phyloP scores from a whole-genome alignment of 2,113 vertebrate species.

The Asarcornis scutulata region DNA sequence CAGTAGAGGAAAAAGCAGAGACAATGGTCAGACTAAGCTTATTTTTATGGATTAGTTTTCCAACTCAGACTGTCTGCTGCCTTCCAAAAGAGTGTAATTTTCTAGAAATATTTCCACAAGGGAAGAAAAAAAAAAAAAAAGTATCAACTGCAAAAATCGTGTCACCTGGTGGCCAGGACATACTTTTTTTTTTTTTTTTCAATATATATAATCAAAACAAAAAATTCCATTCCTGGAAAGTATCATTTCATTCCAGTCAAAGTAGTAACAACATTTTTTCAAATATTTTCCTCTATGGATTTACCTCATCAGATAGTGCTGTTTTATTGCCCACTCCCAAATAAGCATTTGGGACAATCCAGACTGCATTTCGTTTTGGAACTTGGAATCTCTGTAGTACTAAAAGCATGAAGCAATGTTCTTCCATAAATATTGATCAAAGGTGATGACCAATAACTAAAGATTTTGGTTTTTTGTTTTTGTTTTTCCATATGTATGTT shows the following conservation, averaged over 20 bases:
- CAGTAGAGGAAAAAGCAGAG: background rate
- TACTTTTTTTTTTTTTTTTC: background rate
- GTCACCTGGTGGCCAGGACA: background rate
- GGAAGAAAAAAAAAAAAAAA: background rate
- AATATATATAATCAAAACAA: background rate
- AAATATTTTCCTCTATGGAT: background rate
- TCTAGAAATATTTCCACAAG: background rate
- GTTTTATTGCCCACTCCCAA: background rate
- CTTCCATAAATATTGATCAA: background rate
- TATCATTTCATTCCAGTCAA: background rate
- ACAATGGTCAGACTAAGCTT: slow-evolving; percentile 21
- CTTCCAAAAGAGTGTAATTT: background rate
- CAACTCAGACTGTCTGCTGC: background rate
- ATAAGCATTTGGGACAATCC: background rate
- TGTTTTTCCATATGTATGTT: background rate
- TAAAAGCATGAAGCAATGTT: background rate
- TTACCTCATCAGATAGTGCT: background rate
- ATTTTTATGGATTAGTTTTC: slow-evolving; percentile 31
- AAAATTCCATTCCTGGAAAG: background rate
- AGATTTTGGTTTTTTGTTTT: background rate
- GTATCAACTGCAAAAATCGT: slow-evolving; percentile 24
- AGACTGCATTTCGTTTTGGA: background rate
- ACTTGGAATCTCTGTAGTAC: background rate
- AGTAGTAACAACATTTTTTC: background rate
- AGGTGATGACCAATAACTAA: background rate